Base-by-base conservation (phyloP, 2,113 vertebrate species). In the Okapia johnstoni region DNA sequence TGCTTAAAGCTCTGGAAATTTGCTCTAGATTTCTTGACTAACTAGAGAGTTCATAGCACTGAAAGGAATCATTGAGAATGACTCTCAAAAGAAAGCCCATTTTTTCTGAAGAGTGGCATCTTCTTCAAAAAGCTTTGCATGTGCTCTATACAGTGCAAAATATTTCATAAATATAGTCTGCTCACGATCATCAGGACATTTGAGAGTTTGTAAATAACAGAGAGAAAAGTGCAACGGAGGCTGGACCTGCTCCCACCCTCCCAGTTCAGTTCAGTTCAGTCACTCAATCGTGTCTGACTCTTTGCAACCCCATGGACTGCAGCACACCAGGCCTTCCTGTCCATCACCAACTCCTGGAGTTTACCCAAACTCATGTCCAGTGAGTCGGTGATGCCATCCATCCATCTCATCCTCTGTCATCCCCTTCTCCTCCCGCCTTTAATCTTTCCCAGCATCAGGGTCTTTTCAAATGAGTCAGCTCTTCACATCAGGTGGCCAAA, bases 1-100 rank as follows among this genome's bases (percentile, higher is more conserved):
- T 43, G 46, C 52, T 86, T 73, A 60, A 92, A 73, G 9, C 26
- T 86, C 52, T 90, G 80, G 90, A 66, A 87, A 93, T 95, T 81
- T 60, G 23, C 40, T 96, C 43, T 36, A 13, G 55, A 57, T 79
- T 88, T 93, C 61, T 93, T 63, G 60, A 77, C 21, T 79, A 85
- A 85, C 28, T 25, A n/a, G 61, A 55, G 60, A 70, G 33, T 81
- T 43, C 55, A 7, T 86, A 83, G 90, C 23, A 80, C 26, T 61
- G n/a, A 15, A 14, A 87, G 83, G 43, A 88, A 81, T 48, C 33
- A 76, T 46, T 43, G 85, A 86, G 7, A 90, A 90, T 93, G 61
- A 28, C 16, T 86, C 55, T 23, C 14, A 36, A 61, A 86, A 92
- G 84, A 54, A 94, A 86, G 48, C 33, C 79, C 21, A 10, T 23